phyloP scores from a whole-genome alignment of 2,888 invertebrate genomes.

The Lasioglossum malachurum region DNA sequence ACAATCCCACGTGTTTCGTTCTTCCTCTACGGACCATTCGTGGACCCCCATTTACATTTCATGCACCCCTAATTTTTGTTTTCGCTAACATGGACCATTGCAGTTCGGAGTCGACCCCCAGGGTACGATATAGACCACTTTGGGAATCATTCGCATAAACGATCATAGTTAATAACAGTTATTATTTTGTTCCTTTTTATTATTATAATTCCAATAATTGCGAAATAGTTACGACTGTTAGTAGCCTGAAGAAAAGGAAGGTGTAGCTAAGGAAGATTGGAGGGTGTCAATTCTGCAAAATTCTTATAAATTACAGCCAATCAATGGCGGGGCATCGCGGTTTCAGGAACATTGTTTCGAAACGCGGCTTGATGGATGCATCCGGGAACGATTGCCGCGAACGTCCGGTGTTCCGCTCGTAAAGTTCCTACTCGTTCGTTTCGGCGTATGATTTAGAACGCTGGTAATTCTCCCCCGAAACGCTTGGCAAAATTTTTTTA shows the following conservation, averaged over 20 bases:
- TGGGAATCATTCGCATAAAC: too few relatives aligned
- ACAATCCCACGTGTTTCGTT: too few relatives aligned
- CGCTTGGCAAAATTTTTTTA: conserved; percentile 47
- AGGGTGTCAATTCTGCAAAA: not conserved
- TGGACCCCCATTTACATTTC: too few relatives aligned
- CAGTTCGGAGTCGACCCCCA: too few relatives aligned
- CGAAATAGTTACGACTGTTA: not conserved
- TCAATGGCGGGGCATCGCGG: not conserved
- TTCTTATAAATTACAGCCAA: not conserved
- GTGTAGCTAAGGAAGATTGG: not conserved
- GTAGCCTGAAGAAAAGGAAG: not conserved
- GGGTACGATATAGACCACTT: too few relatives aligned
- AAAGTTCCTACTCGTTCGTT: conserved; percentile 11
- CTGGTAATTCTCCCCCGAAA: conserved; percentile 53
- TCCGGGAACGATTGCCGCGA: not conserved
- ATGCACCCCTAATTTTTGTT: too few relatives aligned
- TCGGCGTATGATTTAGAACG: conserved; percentile 45
- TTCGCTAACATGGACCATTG: too few relatives aligned
- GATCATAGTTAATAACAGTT: too few relatives aligned
- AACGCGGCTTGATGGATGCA: not conserved
- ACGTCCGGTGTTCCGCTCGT: conserved; percentile 11
- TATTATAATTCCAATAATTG: not conserved
- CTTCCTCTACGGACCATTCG: too few relatives aligned
- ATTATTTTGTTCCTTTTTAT: not conserved
- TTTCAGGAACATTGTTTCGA: not conserved